These are phyloP conservation scores for Agonopterix subpropinquella DNA, from an alignment of 2,888 invertebrate species.

Conservation along the genomic window DNA sequence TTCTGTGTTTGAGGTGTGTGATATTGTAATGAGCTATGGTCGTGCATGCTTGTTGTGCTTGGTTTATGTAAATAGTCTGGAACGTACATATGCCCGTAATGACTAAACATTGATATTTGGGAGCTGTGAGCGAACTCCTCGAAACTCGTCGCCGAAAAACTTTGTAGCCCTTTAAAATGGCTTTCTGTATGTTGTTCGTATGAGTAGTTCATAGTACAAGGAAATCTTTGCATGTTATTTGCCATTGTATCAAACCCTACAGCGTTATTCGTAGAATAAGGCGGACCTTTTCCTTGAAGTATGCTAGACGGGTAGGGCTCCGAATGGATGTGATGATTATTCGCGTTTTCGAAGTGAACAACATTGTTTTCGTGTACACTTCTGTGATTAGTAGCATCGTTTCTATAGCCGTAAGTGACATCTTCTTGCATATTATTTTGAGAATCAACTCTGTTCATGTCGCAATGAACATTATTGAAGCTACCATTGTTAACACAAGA, in stretches of 20 bases:
- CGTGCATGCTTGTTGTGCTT: slow-evolving; percentile 37
- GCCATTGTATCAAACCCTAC: slow-evolving; percentile 51
- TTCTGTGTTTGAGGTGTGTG: slow-evolving; percentile 42
- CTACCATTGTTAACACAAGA: slow-evolving; percentile 79
- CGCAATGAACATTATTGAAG: slow-evolving; percentile 82
- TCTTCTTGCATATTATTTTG: slow-evolving; percentile 34
- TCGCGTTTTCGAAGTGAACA: slow-evolving; percentile 57
- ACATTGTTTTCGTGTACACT: slow-evolving; percentile 42
- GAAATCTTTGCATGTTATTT: slow-evolving; percentile 59
- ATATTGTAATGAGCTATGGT: slow-evolving; percentile 50
- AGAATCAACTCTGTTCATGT: slow-evolving; percentile 48
- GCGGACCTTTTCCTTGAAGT: slow-evolving; percentile 60
- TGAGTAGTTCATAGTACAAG: slow-evolving; percentile 63
- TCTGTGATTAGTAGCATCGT: slow-evolving; percentile 65
- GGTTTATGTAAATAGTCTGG: slow-evolving; percentile 62
- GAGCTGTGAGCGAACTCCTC: slow-evolving; percentile 73
- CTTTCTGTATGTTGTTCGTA: slow-evolving; percentile 53
- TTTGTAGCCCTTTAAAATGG: slow-evolving; percentile 59
- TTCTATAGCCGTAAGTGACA: slow-evolving; percentile 42
- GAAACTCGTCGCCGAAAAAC: slow-evolving; percentile 67
- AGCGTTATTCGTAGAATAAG: slow-evolving; percentile 38
- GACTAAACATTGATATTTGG: slow-evolving; percentile 68
- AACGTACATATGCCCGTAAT: slow-evolving; percentile 66
- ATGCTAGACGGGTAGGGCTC: slow-evolving; percentile 63
- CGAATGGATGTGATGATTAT: slow-evolving; percentile 55